Evolutionary conservation across 2,113 vertebrate species (phyloP), one percentile per base, ranked within the genome.

Genomic region (Saccopteryx bilineata): DNA sequence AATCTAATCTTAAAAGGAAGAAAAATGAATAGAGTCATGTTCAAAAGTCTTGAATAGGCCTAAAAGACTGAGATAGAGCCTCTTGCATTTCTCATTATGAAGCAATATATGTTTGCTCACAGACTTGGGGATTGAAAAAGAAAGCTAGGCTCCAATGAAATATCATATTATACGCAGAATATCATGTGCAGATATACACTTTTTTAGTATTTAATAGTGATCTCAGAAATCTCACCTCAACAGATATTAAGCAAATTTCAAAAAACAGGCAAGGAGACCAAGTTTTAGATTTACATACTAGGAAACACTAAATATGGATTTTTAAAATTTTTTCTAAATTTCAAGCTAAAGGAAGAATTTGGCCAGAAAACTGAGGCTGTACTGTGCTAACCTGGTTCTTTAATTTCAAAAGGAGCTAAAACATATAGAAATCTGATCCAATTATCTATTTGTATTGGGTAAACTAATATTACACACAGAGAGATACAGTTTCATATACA

Each of bases 11-110:
- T 89, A 89, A 93, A 66, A 95, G 63, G 23, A 90, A 96, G 5
- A 66, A 96, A 97, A 94, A 94, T 31, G 72, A 87, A 33, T 58
- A 94, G 4, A 92, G 66, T 84, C 85, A 94, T 56, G 56, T 95
- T 85, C 33, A 91, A 88, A 97, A 88, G 21, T 0, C 54, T 21
- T 92, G 87, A 91, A 78, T 12, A 88, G 2, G 8, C 48, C 39
- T 48, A 21, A 19, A 33, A 94, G 24, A 84, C n/a, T 56, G 69
- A 76, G 95, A 69, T n/a, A 96, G 24, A 84, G 76, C 0, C 10
- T 19, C 4, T 10, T 33, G 50, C 21, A 2, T 60, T 10, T 96
- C 24, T 85, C 5, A 76, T 69, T 46, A 74, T 84, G 78, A 95
- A 14, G 26, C 14, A 81, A n/a, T 68, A 24, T 74, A 48, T 96